Evolutionary conservation across 2,888 invertebrate genomes (phyloP), one percentile per base, ranked within the genome.

Genomic region (Spilosoma lubricipeda): DNA sequence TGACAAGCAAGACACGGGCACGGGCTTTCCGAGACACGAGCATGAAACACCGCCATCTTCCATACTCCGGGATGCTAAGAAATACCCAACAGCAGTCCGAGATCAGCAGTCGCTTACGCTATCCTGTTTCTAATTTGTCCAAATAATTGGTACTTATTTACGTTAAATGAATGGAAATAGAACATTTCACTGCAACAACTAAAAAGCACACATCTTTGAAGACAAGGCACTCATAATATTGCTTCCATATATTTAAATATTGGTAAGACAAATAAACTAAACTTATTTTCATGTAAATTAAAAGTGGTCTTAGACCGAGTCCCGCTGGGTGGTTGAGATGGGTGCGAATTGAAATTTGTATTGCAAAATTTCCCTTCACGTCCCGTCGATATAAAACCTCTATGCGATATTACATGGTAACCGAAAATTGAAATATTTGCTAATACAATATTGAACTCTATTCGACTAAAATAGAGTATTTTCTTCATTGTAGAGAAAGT

Each of bases 371-470:
- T n/a, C n/a, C 20, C 8, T 56, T 5, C 52, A 56, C n/a, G 11
- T 56, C n/a, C n/a, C 52, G 7, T 56, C n/a, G 2, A 52, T 56
- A 56, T n/a, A n/a, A 8, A 52, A 52, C 20, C n/a, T 56, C 8
- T 52, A 7, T 23, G 9, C 11, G 2, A 23, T 23, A 23, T 20
- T 7, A 8, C n/a, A 23, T n/a, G 23, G n/a, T 56, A n/a, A 23
- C 52, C 52, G n/a, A 56, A 56, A 56, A 56, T 56, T 56, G 23
- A 56, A 56, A 56, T n/a, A 56, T 56, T n/a, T 56, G 9, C 11
- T 56, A 56, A 23, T 56, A 56, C n/a, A 56, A 56, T n/a, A 56
- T 56, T n/a, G 52, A 56, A 56, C 52, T 56, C n/a, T 56, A 56
- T 56, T n/a, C 23, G 3, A n/a, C 23, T 23, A 56, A n/a, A n/a